Base-by-base conservation (phyloP, 2,113 vertebrate species). In the Catharus fuscescens region DNA sequence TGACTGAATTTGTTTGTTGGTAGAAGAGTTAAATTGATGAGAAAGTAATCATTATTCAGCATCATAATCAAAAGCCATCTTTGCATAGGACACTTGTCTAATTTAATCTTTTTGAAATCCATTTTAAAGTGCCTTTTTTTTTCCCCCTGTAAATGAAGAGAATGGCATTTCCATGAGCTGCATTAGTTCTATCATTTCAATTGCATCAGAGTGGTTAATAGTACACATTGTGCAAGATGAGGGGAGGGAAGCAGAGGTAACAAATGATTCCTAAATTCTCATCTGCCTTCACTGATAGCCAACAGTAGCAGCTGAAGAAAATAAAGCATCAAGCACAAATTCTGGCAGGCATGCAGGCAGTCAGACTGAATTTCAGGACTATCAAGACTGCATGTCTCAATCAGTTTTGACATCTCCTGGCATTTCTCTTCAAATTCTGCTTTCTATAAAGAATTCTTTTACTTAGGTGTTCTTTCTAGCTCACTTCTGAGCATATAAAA, bases 391-490 rank as follows among this genome's bases (percentile, higher is more conserved):
- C 93, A 69, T 52, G 24, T 97, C 97, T 98, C 97, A 98, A 98
- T 98, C 97, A 97, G 85, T 96, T 97, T 65, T 95, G 97, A 97
- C 93, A 97, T 59, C 71, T 95, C 86, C 73, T 95, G 93, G 60
- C 91, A 97, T 96, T 96, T 96, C 72, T 93, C 95, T 96, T 97
- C 90, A 95, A 90, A 95, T 93, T 95, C 65, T 66, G 52, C 71
- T 84, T 96, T 96, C 96, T 97, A 98, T 97, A 97, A 97, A 97
- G 97, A 98, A 97, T 96, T 97, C 85, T 25, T 76, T 95, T 94
- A 87, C 79, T 93, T 80, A 70, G 52, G 54, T 92, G 44, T 83
- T 94, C 93, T 97, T 96, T 96, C 80, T 88, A 83, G 78, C 90
- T 96, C 52, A 42, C 65, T 92, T 71, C 40, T 61, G 88, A 95